phyloP scores from a whole-genome alignment of 2,797 vertebrate species.

The Molossus molossus region DNA sequence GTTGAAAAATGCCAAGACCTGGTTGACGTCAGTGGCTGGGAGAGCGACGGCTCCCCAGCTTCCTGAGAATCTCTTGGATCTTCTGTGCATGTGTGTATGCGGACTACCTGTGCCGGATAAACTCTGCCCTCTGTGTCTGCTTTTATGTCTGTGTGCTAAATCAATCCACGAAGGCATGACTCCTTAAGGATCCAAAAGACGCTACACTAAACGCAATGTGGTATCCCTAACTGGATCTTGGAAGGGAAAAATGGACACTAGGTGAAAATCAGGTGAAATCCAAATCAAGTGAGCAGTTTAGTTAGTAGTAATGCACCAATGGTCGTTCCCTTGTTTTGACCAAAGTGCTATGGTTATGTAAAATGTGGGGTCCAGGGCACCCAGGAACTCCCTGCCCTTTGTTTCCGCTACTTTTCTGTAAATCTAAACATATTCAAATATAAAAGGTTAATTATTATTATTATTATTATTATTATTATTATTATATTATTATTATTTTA shows the following conservation, averaged over 20 bases:
- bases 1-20: slow-evolving; percentile 87
- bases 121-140: neutral
- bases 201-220: neutral
- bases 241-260: neutral
- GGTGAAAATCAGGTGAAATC: neutral
- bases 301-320: neutral
- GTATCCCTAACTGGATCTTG: neutral
- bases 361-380: neutral
- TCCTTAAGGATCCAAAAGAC: slow-evolving; percentile 37
- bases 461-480: neutral
- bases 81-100: slow-evolving; percentile 59
- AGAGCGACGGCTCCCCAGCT: slow-evolving; percentile 80
- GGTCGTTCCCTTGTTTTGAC: neutral
- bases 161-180: neutral
- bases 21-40: slow-evolving; percentile 77
- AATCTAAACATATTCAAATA: slow-evolving; percentile 41
- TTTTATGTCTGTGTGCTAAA: slow-evolving; percentile 18
- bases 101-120: neutral
- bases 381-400: neutral
- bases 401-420: slow-evolving; percentile 19
- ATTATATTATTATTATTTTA: neutral
- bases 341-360: neutral
- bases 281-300: neutral
- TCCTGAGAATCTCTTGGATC: slow-evolving; percentile 82
- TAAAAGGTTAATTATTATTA: neutral